These are phyloP conservation scores for Cryptoblepharus egeriae DNA, from an alignment of 2,797 vertebrate species.

Conservation along the genomic window DNA sequence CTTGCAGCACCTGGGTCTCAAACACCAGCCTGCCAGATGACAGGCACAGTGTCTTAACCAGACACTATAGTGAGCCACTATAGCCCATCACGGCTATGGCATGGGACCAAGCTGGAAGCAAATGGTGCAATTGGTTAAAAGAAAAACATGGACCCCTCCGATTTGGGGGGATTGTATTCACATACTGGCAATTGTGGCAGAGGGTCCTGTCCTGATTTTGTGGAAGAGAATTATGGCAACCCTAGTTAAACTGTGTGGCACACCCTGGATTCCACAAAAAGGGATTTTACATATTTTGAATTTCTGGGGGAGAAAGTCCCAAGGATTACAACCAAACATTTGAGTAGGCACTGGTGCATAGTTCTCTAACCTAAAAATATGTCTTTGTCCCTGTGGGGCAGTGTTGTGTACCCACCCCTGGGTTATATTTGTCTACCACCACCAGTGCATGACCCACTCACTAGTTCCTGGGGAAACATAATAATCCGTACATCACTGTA, in stretches of 20 bases:
- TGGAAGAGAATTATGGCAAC: too few relatives aligned
- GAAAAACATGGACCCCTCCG: too few relatives aligned
- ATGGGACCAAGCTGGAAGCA: too few relatives aligned
- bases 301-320: background rate
- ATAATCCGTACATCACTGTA: background rate
- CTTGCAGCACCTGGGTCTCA: too few relatives aligned
- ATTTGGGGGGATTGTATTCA: too few relatives aligned
- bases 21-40: too few relatives aligned
- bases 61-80: too few relatives aligned
- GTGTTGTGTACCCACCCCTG: background rate
- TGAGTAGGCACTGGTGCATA: background rate
- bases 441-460: background rate
- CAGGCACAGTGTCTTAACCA: too few relatives aligned
- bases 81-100: too few relatives aligned
- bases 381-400: accelerated
- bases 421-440: background rate
- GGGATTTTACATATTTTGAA: background rate
- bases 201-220: too few relatives aligned
- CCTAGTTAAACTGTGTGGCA: background rate
- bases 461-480: background rate
- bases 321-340: background rate
- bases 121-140: too few relatives aligned
- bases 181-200: too few relatives aligned
- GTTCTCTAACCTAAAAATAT: background rate
- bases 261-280: background rate